Evolutionary conservation across 1,140 invertebrate species (phyloP), one percentile per base, ranked within the genome.

Genomic region (Ips nitidus): DNA sequence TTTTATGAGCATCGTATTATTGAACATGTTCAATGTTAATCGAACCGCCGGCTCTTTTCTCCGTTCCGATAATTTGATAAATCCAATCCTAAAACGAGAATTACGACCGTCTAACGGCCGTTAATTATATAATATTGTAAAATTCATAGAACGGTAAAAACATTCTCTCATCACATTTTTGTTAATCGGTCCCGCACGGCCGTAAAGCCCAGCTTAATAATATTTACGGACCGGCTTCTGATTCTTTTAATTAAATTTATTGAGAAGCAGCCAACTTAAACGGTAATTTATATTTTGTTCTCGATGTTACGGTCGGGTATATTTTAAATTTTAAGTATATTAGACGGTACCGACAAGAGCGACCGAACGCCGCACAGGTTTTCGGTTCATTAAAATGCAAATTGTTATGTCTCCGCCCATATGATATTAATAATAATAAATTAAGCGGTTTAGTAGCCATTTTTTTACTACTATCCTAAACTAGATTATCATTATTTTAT

Each of bases 231-330:
- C 57, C 41, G 57, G 57, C 57, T 59, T 59, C 57, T 59, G 57
- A 59, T 59, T 59, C 38, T 59, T 59, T 59, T 59, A 41, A 59
- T 59, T 59, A 59, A 59, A 59, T 59, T 59, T 59, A 59, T 59
- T 59, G 41, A 41, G 40, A 41, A 59, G 56, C 1, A 59, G 40
- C 40, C 56, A 59, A 59, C 56, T 59, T 59, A 59, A 41, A 7
- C 6, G 56, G 5, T 59, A 59, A 59, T 59, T 59, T 59, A 59
- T 59, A 59, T 55, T 55, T 59, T 59, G 56, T 59, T 37, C 4
- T 55, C 3, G 22, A 58, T 58, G 56, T 39, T 1, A 6, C 36
- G 56, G 6, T 22, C 56, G 41, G 22, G 41, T 61, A 61, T 61
- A 47, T 61, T 61, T 61, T 47, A 61, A 45, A 22, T 61, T 61